Evolutionary conservation across 2,797 vertebrate genomes (phyloP), one percentile per base, ranked within the genome.

Genomic region (Philypnodon macrostomus): DNA sequence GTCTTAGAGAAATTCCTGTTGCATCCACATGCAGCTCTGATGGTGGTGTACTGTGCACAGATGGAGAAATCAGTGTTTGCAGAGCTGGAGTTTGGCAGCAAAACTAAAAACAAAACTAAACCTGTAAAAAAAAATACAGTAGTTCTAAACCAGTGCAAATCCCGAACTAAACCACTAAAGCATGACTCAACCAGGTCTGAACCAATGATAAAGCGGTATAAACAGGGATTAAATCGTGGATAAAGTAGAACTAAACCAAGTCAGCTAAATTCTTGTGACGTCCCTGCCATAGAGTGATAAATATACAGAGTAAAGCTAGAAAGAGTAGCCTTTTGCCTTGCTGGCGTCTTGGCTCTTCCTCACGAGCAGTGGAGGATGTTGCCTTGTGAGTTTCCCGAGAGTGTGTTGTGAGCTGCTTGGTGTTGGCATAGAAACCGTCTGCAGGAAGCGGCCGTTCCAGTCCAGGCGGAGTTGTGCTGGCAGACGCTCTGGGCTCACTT

Each of bases 381-480:
- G 53, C 38, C 23, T 45, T 59, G 41, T 17, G 38, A 17, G n/a
- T 41, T 33, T 50, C n/a, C n/a, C 48, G 49, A 58, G 52, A 61
- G 57, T 57, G 53, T 63, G 36, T 36, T 64, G 34, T 54, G 24
- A 34, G 63, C 52, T 41, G 72, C 68, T 78, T 70, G 70, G 61
- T 80, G 82, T 85, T 89, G 85, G 86, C 87, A 81, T 81, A 86
- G 89, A 89, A 88, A 84, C 55, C 67, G 87, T 89, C 75, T 73
- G 79, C 85, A 84, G 90, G 89, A 89, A 91, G 84, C 74, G 52
- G 65, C 85, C 81, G 76, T 90, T 92, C 89, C 90, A 88, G 83
- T 92, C 89, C 90, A 88, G 83, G 87, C 84, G 74, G 87, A 81
- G 83, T 63, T 77, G 84, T 81, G 79, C 85, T 88, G 88, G 86